Conservation (phyloP, 2,888 invertebrate species). For the Eurytoma californica region DNA sequence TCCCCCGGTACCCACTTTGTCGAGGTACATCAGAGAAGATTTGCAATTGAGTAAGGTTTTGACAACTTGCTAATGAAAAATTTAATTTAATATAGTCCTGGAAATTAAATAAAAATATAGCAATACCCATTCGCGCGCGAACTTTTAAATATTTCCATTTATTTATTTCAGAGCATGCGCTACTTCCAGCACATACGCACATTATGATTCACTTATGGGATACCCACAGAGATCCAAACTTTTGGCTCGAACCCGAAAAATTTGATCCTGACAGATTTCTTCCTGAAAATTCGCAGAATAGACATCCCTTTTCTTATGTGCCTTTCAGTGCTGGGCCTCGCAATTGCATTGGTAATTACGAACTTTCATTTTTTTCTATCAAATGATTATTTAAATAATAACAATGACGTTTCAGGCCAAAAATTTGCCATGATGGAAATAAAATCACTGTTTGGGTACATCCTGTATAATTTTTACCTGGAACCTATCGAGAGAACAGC, state of each 20-base stretch:
- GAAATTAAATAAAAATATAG: no score
- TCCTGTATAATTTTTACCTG: conserved; percentile 58
- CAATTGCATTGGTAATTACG: conserved; percentile 45
- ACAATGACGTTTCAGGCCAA: conserved; percentile 45
- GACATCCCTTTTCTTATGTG: conserved; percentile 37
- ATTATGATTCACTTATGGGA: conserved; percentile 36
- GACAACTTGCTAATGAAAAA: no score
- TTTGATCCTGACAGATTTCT: conserved; percentile 50
- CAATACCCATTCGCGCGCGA: no score
- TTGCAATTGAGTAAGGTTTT: conserved; percentile 49
- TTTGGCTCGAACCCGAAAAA: conserved; percentile 41
- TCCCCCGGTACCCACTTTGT: conserved; percentile 77
- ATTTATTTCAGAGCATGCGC: conserved; percentile 13
- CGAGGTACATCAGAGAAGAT: conserved; percentile 41
- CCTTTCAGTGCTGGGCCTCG: conserved; percentile 47
- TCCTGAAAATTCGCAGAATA: background rate
- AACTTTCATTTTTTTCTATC: background rate
- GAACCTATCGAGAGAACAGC: conserved; percentile 62
- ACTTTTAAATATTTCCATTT: background rate
- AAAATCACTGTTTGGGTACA: conserved; percentile 54
- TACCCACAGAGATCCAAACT: conserved; percentile 37
- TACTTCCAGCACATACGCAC: conserved; percentile 22
- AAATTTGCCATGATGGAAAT: no score
- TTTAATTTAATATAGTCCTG: no score
- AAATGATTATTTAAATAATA: background rate